A percentile compares a stretch with the other conserved stretches of the same genome.
These are phyloP conservation scores for Apis dorsata DNA, from an alignment of 1,140 invertebrate genomes.

Conservation along the genomic window DNA sequence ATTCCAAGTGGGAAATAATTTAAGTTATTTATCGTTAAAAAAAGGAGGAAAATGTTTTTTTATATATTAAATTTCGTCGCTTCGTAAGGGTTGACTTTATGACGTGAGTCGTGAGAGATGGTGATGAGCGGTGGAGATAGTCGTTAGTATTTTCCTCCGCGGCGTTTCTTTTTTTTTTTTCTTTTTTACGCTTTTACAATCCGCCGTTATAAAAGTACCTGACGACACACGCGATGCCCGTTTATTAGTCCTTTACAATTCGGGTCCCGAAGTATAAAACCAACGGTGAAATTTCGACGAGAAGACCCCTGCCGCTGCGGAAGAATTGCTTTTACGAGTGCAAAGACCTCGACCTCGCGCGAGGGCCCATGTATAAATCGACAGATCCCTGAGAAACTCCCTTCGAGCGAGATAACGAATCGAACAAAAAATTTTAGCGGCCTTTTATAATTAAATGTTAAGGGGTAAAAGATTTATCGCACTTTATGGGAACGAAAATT, in stretches of 20 bases:
- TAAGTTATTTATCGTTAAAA: too few relatives aligned
- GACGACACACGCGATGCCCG: slow-evolving; percentile 30
- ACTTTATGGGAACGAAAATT: too few relatives aligned
- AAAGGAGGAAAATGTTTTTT: not conserved
- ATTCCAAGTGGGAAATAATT: slow-evolving; percentile 6
- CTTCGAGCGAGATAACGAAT: not conserved
- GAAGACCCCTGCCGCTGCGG: slow-evolving; percentile 31
- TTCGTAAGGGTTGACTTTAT: slow-evolving; percentile 48
- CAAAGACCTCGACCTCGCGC: slow-evolving; percentile 51
- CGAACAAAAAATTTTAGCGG: not conserved
- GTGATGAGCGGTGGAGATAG: slow-evolving; percentile 23
- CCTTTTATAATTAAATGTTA: not conserved
- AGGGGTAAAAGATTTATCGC: too few relatives aligned
- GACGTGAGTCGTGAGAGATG: slow-evolving; percentile 38
- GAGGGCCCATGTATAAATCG: not conserved
- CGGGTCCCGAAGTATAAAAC: slow-evolving; percentile 54
- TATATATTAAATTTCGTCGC: not conserved
- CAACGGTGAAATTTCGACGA: slow-evolving; percentile 55
- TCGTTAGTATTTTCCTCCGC: slow-evolving; percentile 21
- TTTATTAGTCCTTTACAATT: slow-evolving; percentile 60
- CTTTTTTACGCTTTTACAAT: slow-evolving; percentile 61
- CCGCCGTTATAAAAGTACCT: slow-evolving; percentile 51
- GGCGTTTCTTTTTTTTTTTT: not conserved
- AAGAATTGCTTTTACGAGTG: slow-evolving; percentile 57
- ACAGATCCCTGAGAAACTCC: slow-evolving; percentile 9